These are phyloP conservation scores for Hydrotaea diabolus DNA, from an alignment of 2,888 invertebrate species.

Conservation along the genomic window DNA sequence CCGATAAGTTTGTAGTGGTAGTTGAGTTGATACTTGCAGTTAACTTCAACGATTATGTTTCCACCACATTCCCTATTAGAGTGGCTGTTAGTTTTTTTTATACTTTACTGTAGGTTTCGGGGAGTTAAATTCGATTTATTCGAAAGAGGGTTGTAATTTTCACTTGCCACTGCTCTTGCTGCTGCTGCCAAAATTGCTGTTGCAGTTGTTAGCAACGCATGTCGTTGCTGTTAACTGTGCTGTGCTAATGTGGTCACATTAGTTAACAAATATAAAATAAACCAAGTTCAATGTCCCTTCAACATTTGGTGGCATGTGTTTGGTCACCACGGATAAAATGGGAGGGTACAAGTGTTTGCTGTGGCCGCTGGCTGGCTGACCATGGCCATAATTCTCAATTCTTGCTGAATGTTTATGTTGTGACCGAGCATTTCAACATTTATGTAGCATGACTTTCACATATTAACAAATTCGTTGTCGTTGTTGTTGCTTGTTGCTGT, in stretches of 20 bases:
- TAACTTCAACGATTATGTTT: neutral
- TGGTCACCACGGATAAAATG: slow-evolving; percentile 3
- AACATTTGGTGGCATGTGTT: slow-evolving; percentile 41
- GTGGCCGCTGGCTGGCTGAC: too few relatives aligned
- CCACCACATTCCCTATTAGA: neutral
- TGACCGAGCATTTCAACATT: slow-evolving; percentile 44
- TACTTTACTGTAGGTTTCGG: neutral
- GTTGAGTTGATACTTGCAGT: neutral
- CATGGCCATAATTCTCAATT: slow-evolving; percentile 13
- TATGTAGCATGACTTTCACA: slow-evolving; percentile 64
- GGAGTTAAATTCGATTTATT: slow-evolving; percentile 24
- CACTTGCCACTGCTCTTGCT: neutral
- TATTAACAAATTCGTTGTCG: slow-evolving; percentile 28
- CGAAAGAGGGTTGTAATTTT: slow-evolving; percentile 17
- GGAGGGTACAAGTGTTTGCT: slow-evolving; percentile 25
- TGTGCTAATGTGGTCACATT: slow-evolving; percentile 67
- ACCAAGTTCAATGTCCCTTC: slow-evolving; percentile 65
- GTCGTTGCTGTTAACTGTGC: slow-evolving; percentile 60
- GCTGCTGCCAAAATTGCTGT: neutral
- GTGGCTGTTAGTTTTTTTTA: neutral
- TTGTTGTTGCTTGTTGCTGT: neutral
- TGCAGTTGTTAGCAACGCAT: slow-evolving; percentile 16
- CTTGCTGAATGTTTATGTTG: slow-evolving; percentile 32
- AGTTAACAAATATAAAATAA: slow-evolving; percentile 51
- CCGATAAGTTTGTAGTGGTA: neutral